Evolutionary conservation across 2,797 vertebrate species (phyloP).

Genomic region (Pristis pectinata): DNA sequence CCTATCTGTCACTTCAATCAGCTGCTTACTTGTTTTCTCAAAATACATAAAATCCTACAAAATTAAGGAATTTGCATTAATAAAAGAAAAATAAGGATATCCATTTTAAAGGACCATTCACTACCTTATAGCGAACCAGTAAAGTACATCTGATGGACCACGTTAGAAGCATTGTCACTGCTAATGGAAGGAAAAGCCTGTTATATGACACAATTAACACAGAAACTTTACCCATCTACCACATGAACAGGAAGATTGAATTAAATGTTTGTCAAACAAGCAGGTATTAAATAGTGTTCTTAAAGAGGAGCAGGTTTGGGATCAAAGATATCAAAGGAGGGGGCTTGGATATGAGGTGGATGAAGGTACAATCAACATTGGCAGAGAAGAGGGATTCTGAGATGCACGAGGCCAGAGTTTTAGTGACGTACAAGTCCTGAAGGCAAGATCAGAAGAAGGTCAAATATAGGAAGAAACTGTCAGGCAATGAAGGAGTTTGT

Average conservation of each 20-base stretch:
- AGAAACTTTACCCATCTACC: too few species aligned
- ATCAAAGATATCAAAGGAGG: neutral
- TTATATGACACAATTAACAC: too few species aligned
- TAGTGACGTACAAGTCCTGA: neutral
- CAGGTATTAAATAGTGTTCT: neutral
- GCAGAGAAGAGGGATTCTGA: neutral
- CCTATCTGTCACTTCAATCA: neutral
- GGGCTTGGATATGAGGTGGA: too few species aligned
- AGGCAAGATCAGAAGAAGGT: neutral
- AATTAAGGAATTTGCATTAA: neutral
- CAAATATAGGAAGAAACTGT: neutral
- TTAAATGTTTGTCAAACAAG: neutral
- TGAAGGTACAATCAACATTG: neutral
- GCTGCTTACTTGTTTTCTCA: neutral
- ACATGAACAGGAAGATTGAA: neutral
- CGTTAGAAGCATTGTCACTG: neutral
- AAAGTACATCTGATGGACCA: too few species aligned
- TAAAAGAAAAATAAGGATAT: neutral
- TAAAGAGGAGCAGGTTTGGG: neutral
- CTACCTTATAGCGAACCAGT: too few species aligned
- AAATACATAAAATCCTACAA: conserved; percentile 30
- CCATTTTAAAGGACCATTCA: too few species aligned
- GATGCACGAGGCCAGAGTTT: neutral
- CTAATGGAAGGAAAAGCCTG: too few species aligned
- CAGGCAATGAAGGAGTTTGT: neutral